Conservation (phyloP, 2,113 vertebrate genomes). For the Brachirus orientalis region DNA sequence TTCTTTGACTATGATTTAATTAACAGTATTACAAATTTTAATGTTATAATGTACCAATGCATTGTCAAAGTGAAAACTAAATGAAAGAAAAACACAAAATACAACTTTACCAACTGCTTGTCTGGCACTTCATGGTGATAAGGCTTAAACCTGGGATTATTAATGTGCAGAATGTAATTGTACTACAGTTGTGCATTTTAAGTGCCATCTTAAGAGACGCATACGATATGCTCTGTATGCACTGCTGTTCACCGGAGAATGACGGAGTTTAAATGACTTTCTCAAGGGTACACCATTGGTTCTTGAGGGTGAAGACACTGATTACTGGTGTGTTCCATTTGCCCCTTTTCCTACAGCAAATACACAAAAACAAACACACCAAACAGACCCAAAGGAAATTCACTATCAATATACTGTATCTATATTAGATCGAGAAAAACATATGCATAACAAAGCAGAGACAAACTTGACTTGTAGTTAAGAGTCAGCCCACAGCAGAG, state of each 20-base stretch:
- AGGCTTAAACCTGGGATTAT: neutral
- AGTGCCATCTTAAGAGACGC: constrained; percentile 17
- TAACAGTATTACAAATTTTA: too few species aligned
- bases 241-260: constrained; percentile 28
- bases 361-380: neutral
- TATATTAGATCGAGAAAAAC: too few species aligned
- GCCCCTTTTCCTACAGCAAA: constrained; percentile 1
- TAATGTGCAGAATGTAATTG: neutral
- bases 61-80: too few species aligned
- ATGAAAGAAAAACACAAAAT: too few species aligned
- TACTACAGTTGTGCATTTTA: constrained; percentile 5
- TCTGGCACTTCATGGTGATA: neutral
- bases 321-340: constrained; percentile 22
- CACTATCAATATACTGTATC: too few species aligned
- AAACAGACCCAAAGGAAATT: neutral
- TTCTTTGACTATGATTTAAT: too few species aligned
- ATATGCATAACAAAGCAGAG: too few species aligned
- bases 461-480: too few species aligned
- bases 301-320: constrained; percentile 34
- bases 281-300: constrained; percentile 38
- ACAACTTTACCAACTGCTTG: neutral
- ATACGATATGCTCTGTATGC: constrained; percentile 23
- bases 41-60: too few species aligned
- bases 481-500: too few species aligned
- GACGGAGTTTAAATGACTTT: constrained; percentile 51